Percentiles rank a stretch among this genome's conserved stretches.
These are phyloP conservation scores for Bos javanicus DNA, from an alignment of 2,113 vertebrate genomes.

Conservation along the genomic window DNA sequence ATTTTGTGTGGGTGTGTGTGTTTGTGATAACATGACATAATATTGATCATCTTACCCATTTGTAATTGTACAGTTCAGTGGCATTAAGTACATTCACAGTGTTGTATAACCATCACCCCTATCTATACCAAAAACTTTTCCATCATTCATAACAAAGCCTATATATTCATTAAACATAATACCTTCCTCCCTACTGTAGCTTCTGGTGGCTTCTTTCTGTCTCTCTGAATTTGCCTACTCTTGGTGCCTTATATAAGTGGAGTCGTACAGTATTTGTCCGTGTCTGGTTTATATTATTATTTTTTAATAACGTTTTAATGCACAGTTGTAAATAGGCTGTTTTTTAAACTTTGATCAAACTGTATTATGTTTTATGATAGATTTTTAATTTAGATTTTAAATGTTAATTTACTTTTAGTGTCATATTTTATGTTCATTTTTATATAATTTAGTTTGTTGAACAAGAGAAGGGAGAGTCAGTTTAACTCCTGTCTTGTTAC, in stretches of 20 bases:
- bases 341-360: not conserved
- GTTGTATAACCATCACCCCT: not conserved
- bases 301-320: slow-evolving; percentile 5
- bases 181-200: not conserved
- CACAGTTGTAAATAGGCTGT: not conserved
- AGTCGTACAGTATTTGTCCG: not conserved
- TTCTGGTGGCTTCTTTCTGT: not conserved
- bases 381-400: not conserved
- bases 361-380: not conserved
- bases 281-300: not conserved
- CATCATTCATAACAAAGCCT: not conserved
- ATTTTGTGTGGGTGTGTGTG: not conserved
- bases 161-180: not conserved
- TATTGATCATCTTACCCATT: not conserved
- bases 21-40: not conserved
- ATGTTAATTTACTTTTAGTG: slow-evolving; percentile 8
- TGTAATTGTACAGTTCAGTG: not conserved
- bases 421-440: not conserved
- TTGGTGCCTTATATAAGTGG: not conserved
- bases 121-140: not conserved
- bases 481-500: not conserved
- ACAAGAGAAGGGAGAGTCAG: not conserved
- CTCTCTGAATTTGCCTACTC: slow-evolving; percentile 17
- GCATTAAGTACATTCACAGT: not conserved
- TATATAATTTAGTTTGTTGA: not conserved